Evolutionary conservation across 2,113 vertebrate species (phyloP), one percentile per base, ranked within the genome.

Genomic region (Aleadryas rufinucha): DNA sequence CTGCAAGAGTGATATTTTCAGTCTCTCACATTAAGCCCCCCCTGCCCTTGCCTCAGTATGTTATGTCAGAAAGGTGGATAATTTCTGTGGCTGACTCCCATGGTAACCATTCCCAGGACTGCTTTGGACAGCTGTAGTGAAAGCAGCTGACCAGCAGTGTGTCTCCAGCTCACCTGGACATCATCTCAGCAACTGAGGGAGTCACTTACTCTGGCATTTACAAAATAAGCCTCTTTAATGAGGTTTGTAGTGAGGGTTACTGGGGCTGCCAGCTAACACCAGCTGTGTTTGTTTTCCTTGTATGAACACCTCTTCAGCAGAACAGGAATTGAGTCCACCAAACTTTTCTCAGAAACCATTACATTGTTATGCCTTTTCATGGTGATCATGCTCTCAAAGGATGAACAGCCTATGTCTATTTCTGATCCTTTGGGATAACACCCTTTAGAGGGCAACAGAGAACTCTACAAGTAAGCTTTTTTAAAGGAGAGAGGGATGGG

Each of bases 331-430:
- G 68, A 77, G 41, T 45, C 35, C 49, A 68, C 47, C 27, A 60
- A 52, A 68, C 61, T 39, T 6, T 93, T 49, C 66, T 84, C 54
- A 80, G 59, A 72, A 85, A 54, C 33, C 9, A 14, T 65, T 24
- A 44, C 0, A 0, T 23, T 64, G 26, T 59, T 87, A 19, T 1
- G 31, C 39, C 42, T 80, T 74, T 41, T 56, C 71, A 31, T 4
- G 37, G 39, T 60, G 70, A 66, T 59, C 33, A 23, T 1, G 0
- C 26, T 76, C 27, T 50, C 50, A 52, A 61, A 92, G 54, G 53
- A 28, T 69, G 44, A 71, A 30, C 41, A 87, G 27, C 23, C 44
- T 35, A 26, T 0, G 5, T 30, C 54, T 83, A 4, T 37, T 71
- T 76, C 20, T 52, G 44, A 30, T 64, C 37, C 41, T 87, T 49